Evolutionary conservation across 2,888 invertebrate species (phyloP), one percentile per base, ranked within the genome.

Genomic region (Caenorhabditis imperialis): DNA sequence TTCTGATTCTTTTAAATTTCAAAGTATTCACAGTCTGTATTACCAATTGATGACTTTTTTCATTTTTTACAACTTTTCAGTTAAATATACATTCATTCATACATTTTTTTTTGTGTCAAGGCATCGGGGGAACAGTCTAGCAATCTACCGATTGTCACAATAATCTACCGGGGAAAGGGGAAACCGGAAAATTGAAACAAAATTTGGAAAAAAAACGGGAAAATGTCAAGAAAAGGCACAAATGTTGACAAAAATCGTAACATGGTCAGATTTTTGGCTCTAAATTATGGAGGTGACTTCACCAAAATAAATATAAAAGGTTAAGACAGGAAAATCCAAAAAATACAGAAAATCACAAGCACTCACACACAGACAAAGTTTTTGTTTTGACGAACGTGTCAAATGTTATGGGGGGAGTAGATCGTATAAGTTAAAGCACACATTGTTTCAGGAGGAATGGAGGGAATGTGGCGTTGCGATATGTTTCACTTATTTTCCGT

Each of bases 381-480:
- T 42, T 27, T 23, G 14, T 37, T 30, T 40, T 54, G 63, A 48
- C 47, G 16, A 40, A 54, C 16, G 18, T 14, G 54, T 63, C 65
- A 50, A 38, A 14, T 35, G 65, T 67, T 50, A 10, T 30, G 30
- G 30, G 30, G 10, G 18, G 57, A 40, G 44, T 22, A 67, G 67
- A 67, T 67, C 57, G 67, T 57, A 57, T 55, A 42, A 51, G 20
- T 67, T 67, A 67, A 67, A 67, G 67, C 67, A 67, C 30, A 67
- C 23, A 50, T 20, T 20, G 3, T 38, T 53, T 42, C 27, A 40
- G 33, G 16, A n/a, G 57, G 45, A 57, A 57, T 57, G 55, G 10
- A 18, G 57, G 22, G 20, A 48, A 25, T 37, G 18, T 51, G 35
- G 14, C 38, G 38, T 33, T n/a, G 18, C 3, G 57, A 57, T 50